These are phyloP conservation scores for Phortica okadai DNA, from an alignment of 2,888 invertebrate genomes.

Conservation along the genomic window DNA sequence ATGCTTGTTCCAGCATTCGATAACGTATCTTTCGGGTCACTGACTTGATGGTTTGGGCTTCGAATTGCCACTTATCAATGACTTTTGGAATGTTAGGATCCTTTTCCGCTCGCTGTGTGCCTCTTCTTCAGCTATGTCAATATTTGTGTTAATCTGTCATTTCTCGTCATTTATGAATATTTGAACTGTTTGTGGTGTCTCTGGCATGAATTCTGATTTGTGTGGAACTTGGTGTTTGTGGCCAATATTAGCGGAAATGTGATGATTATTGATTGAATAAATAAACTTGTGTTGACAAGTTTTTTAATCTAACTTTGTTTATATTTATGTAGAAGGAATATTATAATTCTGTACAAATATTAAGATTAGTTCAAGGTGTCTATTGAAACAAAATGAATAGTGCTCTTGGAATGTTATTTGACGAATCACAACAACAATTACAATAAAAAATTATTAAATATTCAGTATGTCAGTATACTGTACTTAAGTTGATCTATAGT, in stretches of 20 bases:
- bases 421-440: no score
- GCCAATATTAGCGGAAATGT: constrained; percentile 64
- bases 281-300: constrained; percentile 52
- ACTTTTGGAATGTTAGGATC: not conserved
- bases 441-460: no score
- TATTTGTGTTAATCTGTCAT: constrained; percentile 71
- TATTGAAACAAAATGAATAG: no score
- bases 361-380: not conserved
- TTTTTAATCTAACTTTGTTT: not conserved
- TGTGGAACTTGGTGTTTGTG: constrained; percentile 51
- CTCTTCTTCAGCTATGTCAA: constrained; percentile 56
- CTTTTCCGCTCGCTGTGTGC: not conserved
- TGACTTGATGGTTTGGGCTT: constrained; percentile 4
- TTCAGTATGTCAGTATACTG: no score
- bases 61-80: constrained; percentile 7
- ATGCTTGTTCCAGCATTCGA: constrained; percentile 26
- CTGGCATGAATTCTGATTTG: constrained; percentile 27
- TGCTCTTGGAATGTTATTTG: no score
- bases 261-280: constrained; percentile 67
- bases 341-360: constrained; percentile 16
- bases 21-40: constrained; percentile 27
- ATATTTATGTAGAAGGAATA: not conserved
- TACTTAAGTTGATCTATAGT: no score
- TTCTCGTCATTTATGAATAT: constrained; percentile 69
- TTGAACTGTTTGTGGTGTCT: constrained; percentile 56